Evolutionary conservation across 2,797 vertebrate species (phyloP).

Genomic region (Erethizon dorsatum): DNA sequence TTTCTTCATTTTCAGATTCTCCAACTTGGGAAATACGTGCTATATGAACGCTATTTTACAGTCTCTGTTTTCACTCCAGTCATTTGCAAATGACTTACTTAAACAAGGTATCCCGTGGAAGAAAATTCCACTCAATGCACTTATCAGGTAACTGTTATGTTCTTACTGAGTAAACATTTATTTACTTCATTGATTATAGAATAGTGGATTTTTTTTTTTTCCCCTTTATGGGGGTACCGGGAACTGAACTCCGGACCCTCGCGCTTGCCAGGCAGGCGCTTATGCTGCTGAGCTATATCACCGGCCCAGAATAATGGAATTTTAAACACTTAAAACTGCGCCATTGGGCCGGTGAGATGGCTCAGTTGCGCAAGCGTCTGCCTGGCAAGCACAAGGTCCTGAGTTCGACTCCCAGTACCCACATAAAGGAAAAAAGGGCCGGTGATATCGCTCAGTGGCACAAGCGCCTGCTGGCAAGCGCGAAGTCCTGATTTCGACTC

Average conservation of each 20-base stretch:
- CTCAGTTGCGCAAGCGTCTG: too few relatives aligned
- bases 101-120: slow-evolving; percentile 98
- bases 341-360: not conserved
- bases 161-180: slow-evolving; percentile 38
- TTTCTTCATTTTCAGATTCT: slow-evolving; percentile 93
- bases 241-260: too few relatives aligned
- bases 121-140: slow-evolving; percentile 96
- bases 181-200: slow-evolving; percentile 55
- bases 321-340: slow-evolving; percentile 49
- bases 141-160: slow-evolving; percentile 93
- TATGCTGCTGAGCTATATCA: too few relatives aligned
- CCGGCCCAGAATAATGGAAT: not conserved
- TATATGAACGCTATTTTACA: slow-evolving; percentile 99
- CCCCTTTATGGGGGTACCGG: too few relatives aligned
- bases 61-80: slow-evolving; percentile 98
- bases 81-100: slow-evolving; percentile 97
- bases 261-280: too few relatives aligned
- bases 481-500: too few relatives aligned
- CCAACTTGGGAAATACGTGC: slow-evolving; percentile 99
- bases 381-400: too few relatives aligned
- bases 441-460: too few relatives aligned
- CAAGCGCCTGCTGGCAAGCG: too few relatives aligned
- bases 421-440: too few relatives aligned
- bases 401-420: too few relatives aligned
- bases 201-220: slow-evolving; percentile 30